These are phyloP conservation scores for Anguilla rostrata DNA, from an alignment of 2,113 vertebrate genomes.

Conservation along the genomic window DNA sequence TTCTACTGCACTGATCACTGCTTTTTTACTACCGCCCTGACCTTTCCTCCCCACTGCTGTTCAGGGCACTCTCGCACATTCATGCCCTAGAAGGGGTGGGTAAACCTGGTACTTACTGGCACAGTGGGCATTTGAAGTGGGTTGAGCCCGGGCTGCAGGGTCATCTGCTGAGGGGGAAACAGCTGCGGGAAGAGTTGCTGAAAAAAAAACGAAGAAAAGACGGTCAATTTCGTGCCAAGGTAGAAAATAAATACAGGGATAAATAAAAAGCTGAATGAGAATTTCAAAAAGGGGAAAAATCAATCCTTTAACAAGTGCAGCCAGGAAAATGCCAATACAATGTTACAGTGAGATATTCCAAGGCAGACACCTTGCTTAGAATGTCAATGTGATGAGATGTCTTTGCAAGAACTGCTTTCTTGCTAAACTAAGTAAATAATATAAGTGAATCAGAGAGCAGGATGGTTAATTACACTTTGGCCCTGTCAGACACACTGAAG, in stretches of 20 bases:
- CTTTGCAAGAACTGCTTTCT: slow-evolving; percentile 31
- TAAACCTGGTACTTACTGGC: not conserved
- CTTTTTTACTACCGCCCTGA: not conserved
- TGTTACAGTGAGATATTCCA: slow-evolving; percentile 43
- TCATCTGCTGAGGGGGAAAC: not conserved
- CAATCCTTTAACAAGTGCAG: slow-evolving; percentile 42
- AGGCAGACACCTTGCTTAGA: slow-evolving; percentile 44
- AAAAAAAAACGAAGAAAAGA: slow-evolving; percentile 13
- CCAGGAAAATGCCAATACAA: slow-evolving; percentile 54
- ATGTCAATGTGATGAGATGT: slow-evolving; percentile 33
- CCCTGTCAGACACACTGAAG: not conserved
- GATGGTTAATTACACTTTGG: slow-evolving; percentile 27
- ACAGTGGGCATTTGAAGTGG: not conserved
- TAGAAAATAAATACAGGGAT: slow-evolving; percentile 20
- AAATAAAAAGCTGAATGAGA: slow-evolving; percentile 33
- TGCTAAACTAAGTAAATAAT: slow-evolving; percentile 51
- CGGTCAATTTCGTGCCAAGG: slow-evolving; percentile 19
- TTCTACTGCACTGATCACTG: not conserved
- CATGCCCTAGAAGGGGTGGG: too few species aligned
- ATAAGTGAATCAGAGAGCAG: slow-evolving; percentile 27
- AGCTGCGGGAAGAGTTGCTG: slow-evolving; percentile 1
- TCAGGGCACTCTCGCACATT: not conserved
- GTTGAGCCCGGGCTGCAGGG: not conserved
- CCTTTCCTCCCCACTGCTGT: not conserved
- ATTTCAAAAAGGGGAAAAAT: slow-evolving; percentile 46